Evolutionary conservation across 2,797 vertebrate species (phyloP).

Genomic region (Anabacerthia variegaticeps): DNA sequence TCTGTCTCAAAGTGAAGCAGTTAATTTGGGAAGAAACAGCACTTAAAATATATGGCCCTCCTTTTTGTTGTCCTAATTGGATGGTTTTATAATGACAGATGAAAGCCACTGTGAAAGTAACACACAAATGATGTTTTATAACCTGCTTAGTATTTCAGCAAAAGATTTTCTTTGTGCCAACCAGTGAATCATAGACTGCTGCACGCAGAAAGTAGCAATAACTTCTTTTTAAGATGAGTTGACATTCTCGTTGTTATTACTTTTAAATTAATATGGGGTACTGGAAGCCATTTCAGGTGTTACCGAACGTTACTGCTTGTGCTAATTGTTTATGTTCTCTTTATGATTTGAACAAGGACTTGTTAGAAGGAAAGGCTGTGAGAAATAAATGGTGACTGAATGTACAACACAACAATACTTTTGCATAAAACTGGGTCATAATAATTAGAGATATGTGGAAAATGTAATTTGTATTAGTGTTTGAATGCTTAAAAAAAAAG

Average conservation of each 20-base stretch:
- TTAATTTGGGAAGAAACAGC: constrained; percentile 36
- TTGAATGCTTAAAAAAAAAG: neutral
- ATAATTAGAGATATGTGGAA: neutral
- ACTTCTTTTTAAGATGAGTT: neutral
- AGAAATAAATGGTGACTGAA: neutral
- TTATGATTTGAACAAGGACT: neutral
- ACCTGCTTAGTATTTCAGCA: constrained; percentile 39
- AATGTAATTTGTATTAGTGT: neutral
- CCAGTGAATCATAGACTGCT: constrained; percentile 33
- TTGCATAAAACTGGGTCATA: neutral
- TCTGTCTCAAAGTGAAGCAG: constrained; percentile 9
- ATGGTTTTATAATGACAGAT: constrained; percentile 58
- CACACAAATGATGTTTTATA: constrained; percentile 49
- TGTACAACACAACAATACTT: accelerated
- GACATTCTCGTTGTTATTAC: neutral
- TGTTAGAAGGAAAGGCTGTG: neutral
- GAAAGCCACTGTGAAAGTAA: constrained; percentile 33
- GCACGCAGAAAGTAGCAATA: neutral
- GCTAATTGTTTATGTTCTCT: constrained; percentile 19
- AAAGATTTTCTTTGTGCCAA: constrained; percentile 28
- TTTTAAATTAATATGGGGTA: constrained; percentile 29
- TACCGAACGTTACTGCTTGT: neutral
- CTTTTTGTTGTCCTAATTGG: constrained; percentile 60
- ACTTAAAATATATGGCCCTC: constrained; percentile 7
- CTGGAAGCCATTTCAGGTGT: constrained; percentile 20